A percentile compares a stretch with the other conserved stretches of the same genome.
phyloP scores from a whole-genome alignment of 2,797 vertebrate species.

The Typhlichthys subterraneus region DNA sequence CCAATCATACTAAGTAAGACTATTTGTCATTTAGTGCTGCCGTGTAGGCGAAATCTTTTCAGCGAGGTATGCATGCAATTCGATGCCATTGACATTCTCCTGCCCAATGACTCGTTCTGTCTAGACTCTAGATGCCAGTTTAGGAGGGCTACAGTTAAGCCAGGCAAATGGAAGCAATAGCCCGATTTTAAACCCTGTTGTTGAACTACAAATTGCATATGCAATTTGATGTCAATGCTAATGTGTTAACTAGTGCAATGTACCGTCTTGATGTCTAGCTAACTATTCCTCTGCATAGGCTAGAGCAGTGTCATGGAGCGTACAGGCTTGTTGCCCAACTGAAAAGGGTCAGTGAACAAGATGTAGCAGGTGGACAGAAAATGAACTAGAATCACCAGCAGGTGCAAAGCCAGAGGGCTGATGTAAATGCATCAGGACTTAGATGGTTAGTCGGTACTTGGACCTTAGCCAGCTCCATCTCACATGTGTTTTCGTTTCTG shows the following conservation, averaged over 20 bases:
- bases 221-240: not conserved
- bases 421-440: conserved; percentile 73
- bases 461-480: conserved; percentile 63
- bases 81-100: conserved; percentile 31
- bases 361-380: conserved; percentile 74
- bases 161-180: conserved; percentile 14
- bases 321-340: conserved; percentile 49
- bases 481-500: conserved; percentile 71
- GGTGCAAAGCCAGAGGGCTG: conserved; percentile 75
- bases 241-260: too few species aligned
- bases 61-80: conserved; percentile 22
- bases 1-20: conserved; percentile 26
- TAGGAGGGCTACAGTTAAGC: conserved; percentile 25
- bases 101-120: conserved; percentile 31
- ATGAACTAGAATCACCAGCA: conserved; percentile 72
- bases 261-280: conserved; percentile 19
- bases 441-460: conserved; percentile 73
- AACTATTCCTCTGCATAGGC: conserved; percentile 8
- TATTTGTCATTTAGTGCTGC: conserved; percentile 32
- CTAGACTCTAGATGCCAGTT: conserved; percentile 7
- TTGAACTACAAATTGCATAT: not conserved
- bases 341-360: conserved; percentile 54
- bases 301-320: conserved; percentile 37
- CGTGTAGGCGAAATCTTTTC: conserved; percentile 9
- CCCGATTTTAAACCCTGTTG: not conserved